Evolutionary conservation across 2,797 vertebrate genomes (phyloP).

Genomic region (Centroberyx gerrardi): DNA sequence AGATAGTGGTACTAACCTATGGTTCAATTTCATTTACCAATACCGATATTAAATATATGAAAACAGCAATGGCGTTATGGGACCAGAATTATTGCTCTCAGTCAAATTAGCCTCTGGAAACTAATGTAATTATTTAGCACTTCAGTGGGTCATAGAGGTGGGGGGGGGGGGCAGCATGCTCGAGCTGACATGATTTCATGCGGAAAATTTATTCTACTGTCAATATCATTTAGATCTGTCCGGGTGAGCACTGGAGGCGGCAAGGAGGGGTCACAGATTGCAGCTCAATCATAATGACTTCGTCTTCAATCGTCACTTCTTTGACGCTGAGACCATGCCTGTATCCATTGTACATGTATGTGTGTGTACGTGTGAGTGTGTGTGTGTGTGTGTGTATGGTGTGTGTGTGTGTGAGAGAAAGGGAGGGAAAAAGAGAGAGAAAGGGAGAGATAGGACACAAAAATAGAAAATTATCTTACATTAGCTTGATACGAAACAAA

Average conservation of each 20-base stretch:
- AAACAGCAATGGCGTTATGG: constrained; percentile 64
- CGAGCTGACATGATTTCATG: constrained; percentile 77
- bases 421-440: not conserved
- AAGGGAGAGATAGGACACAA: not conserved
- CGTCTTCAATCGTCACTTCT: constrained; percentile 68
- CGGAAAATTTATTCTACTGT: constrained; percentile 84
- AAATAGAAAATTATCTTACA: not conserved
- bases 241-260: constrained; percentile 65
- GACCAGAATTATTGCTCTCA: constrained; percentile 75
- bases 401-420: not conserved
- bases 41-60: constrained; percentile 59
- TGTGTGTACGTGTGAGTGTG: not conserved
- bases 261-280: constrained; percentile 53
- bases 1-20: constrained; percentile 23
- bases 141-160: constrained; percentile 65
- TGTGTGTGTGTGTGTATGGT: not conserved
- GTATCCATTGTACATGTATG: constrained; percentile 4
- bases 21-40: constrained; percentile 66
- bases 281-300: constrained; percentile 74
- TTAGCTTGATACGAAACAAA: constrained; percentile 9
- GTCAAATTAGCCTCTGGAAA: constrained; percentile 80
- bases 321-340: constrained; percentile 34
- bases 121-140: constrained; percentile 85
- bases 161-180: constrained; percentile 47
- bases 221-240: constrained; percentile 85